phyloP scores from a whole-genome alignment of 2,888 invertebrate genomes.

The Caradrina kadenii region DNA sequence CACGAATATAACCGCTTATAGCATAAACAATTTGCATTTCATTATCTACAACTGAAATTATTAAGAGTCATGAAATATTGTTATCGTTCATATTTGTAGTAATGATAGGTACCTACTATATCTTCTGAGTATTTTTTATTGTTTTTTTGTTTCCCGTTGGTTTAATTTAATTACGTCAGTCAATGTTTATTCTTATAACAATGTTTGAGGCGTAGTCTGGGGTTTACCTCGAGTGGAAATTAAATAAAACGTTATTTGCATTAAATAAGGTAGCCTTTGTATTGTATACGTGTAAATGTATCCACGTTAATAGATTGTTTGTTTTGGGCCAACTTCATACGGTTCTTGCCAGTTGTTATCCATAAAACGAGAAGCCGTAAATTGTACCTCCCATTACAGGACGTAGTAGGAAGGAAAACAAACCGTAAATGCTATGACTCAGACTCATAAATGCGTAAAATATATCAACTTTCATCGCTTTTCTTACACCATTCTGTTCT shows the following conservation, averaged over 20 bases:
- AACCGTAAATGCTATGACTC: conserved; percentile 64
- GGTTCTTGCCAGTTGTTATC: conserved; percentile 50
- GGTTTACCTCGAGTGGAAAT: conserved; percentile 35
- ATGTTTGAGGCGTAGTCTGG: conserved; percentile 9
- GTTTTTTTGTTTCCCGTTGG: conserved; percentile 14
- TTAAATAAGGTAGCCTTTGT: conserved; percentile 2
- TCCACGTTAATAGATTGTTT: conserved; percentile 35
- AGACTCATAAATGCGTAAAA: conserved; percentile 41
- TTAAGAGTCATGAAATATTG: conserved; percentile 31
- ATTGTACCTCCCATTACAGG: conserved; percentile 60
- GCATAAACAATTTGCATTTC: conserved; percentile 37
- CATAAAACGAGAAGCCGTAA: conserved; percentile 60
- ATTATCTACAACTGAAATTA: conserved; percentile 33
- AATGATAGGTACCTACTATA: neutral
- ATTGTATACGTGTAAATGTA: conserved; percentile 19
- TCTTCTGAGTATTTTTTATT: conserved; percentile 3
- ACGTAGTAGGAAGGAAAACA: conserved; percentile 62
- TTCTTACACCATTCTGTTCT: conserved; percentile 30
- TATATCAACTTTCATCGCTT: conserved; percentile 28
- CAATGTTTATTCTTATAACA: conserved; percentile 20
- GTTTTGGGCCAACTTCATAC: conserved; percentile 33
- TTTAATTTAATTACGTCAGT: conserved; percentile 8
- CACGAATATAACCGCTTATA: conserved; percentile 28
- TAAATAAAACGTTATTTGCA: conserved; percentile 25
- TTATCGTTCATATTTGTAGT: conserved; percentile 19